Evolutionary conservation across 35 echinoderm and acorn worm genomes (phyloP).

Genomic region (Ophioderma brevispina): DNA sequence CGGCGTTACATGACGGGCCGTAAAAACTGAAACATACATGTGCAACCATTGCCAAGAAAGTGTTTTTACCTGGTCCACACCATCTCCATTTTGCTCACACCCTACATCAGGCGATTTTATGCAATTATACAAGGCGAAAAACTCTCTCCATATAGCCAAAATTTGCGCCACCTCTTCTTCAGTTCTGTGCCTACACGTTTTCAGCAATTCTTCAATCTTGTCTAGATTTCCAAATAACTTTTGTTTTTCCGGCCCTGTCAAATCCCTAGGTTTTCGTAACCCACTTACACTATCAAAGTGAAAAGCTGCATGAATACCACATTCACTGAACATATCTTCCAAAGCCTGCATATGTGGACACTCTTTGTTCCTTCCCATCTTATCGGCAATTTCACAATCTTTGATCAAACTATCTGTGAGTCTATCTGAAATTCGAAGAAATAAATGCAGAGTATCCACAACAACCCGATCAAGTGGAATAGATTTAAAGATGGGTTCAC

Average conservation of each 20-base stretch:
- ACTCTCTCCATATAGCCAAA: not conserved
- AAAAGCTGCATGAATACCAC: not conserved
- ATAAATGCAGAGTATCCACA: slow-evolving; percentile 16
- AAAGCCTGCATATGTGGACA: not conserved
- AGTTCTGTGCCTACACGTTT: not conserved
- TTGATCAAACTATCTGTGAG: not conserved
- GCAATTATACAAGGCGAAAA: not conserved
- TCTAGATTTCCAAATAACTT: not conserved
- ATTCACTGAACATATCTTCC: not conserved
- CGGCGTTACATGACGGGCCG: not conserved
- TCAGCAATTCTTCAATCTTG: not conserved
- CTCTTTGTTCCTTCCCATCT: not conserved
- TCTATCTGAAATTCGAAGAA: slow-evolving; percentile 18
- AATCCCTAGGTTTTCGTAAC: not conserved
- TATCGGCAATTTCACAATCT: not conserved
- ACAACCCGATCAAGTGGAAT: not conserved
- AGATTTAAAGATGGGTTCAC: not conserved
- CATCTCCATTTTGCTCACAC: not conserved
- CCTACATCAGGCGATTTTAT: not conserved
- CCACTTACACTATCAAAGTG: not conserved
- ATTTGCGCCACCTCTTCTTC: not conserved
- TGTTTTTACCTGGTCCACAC: not conserved
- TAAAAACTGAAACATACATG: slow-evolving; percentile 6
- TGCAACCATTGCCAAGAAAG: slow-evolving; percentile 4
- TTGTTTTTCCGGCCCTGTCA: not conserved